These are phyloP conservation scores for Rhinolophus sinicus DNA, from an alignment of 2,113 vertebrate species.

Conservation along the genomic window DNA sequence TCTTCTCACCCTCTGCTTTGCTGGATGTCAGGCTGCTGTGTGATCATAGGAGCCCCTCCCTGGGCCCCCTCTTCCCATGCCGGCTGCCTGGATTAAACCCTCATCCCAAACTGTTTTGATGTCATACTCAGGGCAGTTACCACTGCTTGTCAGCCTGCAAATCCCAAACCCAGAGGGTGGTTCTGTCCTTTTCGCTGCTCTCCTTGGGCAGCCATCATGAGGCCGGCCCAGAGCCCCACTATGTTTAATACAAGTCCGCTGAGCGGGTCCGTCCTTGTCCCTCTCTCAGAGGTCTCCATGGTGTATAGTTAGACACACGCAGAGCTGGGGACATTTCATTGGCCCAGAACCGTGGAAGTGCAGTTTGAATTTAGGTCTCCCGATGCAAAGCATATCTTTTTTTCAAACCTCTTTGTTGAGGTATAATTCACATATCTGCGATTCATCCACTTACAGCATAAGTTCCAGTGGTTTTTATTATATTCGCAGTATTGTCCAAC, in stretches of 20 bases:
- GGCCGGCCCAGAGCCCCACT: not conserved
- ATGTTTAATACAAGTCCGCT: not conserved
- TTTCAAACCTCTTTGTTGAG: not conserved
- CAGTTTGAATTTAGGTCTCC: not conserved
- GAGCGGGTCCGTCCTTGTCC: too few relatives aligned
- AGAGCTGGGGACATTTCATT: not conserved
- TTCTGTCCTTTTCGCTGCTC: not conserved
- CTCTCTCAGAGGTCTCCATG: not conserved
- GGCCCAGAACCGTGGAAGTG: not conserved
- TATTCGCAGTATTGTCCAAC: not conserved
- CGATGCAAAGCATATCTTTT: fast-evolving
- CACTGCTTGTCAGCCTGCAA: not conserved
- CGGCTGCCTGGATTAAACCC: not conserved
- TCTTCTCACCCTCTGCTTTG: too few relatives aligned
- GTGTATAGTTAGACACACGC: not conserved
- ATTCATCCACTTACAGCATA: not conserved
- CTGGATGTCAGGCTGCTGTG: not conserved
- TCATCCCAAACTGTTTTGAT: not conserved
- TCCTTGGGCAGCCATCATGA: not conserved
- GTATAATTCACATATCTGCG: not conserved
- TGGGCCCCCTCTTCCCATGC: not conserved
- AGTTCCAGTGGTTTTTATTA: not conserved
- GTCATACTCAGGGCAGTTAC: not conserved
- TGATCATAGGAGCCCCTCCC: not conserved
- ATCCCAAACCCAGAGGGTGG: not conserved